Evolutionary conservation across 2,888 invertebrate genomes (phyloP).

Genomic region (Pristionchus fissidentatus): DNA sequence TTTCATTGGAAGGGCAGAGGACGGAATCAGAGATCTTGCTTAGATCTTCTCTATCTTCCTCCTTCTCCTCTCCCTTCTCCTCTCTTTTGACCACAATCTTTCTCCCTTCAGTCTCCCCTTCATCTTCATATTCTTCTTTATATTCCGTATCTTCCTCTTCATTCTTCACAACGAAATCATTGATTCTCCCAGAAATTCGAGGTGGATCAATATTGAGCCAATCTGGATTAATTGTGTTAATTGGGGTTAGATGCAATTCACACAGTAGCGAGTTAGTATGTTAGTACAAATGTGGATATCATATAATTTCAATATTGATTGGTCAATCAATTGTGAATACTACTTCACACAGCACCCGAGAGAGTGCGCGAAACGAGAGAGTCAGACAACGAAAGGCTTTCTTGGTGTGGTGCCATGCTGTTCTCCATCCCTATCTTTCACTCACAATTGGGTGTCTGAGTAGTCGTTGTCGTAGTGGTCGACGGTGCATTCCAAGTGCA

Average conservation of each 20-base stretch:
- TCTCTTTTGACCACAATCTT: no score
- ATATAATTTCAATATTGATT: no score
- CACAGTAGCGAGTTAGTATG: background rate
- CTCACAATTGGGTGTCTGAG: background rate
- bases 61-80: background rate
- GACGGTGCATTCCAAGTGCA: no score
- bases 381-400: no score
- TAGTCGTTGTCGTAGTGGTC: background rate
- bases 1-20: background rate
- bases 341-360: no score
- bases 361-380: no score
- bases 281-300: no score
- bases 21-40: background rate
- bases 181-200: background rate
- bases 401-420: no score
- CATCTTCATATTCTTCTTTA: background rate
- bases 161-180: background rate
- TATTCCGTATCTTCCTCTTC: background rate
- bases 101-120: background rate
- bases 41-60: background rate
- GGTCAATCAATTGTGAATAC: no score
- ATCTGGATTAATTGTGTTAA: background rate
- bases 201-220: background rate
- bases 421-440: no score
- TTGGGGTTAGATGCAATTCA: background rate